Base-by-base conservation (phyloP, 2,888 invertebrate species). In the Acleris cristana region DNA sequence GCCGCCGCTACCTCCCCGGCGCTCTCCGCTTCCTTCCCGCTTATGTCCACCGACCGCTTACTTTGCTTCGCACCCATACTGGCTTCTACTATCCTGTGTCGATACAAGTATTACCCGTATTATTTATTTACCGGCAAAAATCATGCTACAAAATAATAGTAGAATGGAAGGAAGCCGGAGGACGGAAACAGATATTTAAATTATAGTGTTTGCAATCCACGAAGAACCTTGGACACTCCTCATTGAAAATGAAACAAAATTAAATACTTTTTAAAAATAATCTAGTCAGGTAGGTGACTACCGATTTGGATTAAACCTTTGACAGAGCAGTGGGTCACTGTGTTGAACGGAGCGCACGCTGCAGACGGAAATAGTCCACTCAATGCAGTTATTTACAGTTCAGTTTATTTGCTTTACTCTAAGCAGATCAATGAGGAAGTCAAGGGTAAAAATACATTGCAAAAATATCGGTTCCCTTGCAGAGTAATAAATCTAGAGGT, bases 11-110 rank as follows among this genome's bases (percentile, higher is more conserved):
- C 80, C 69, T 80, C 94, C 66, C 94, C 94, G 67, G 94, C 94
- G 71, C 93, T 93, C 77, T 94, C 94, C 61, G 91, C 92, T 94
- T 95, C 91, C 88, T 95, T 94, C 79, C 95, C 95, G 87, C 96
- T 96, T 89, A 97, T 97, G 88, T 97, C 97, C 88, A 97, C 96
- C 82, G 97, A 97, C 93, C 96, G 95, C 92, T 96, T 97, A 92
- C 97, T 97, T 94, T 96, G 96, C 94, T 95, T 95, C 90, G 95
- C 96, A 93, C 97, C 97, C 97, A 97, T 97, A 74, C 79, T 90
- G 76, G 87, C 89, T 94, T 12, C 48, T 34, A 80, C 80, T 82
- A 79, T 75, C 79, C 85, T 84, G 70, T 48, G 48, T 48, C 51
- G 57, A 61, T 34, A 45, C n/a, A 14, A 30, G 26, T n/a, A 30